Conservation (phyloP, 1,140 invertebrate genomes). For the Colletes latitarsis region DNA sequence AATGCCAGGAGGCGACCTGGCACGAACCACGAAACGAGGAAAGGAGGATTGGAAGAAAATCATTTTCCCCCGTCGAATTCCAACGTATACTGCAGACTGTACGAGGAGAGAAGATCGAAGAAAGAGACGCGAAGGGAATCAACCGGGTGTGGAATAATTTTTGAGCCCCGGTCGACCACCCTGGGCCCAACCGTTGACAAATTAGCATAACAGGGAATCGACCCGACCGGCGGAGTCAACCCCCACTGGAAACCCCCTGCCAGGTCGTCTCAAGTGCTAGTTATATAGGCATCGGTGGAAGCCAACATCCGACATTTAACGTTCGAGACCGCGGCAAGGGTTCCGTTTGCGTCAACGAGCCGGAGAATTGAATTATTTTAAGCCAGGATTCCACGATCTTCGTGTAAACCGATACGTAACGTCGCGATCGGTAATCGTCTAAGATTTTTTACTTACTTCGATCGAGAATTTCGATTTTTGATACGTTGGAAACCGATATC, state of each 20-base stretch:
- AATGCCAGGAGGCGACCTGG: constrained; percentile 21
- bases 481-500: too few species aligned
- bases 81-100: background rate
- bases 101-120: background rate
- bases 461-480: too few species aligned
- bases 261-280: constrained; percentile 75
- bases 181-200: constrained; percentile 77
- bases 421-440: background rate
- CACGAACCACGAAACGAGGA: constrained; percentile 2
- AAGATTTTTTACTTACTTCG: too few species aligned
- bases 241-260: constrained; percentile 69
- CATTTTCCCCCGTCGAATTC: constrained; percentile 36
- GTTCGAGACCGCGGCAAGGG: constrained; percentile 39
- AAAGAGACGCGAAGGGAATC: constrained; percentile 25
- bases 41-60: background rate
- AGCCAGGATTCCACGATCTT: constrained; percentile 23
- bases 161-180: constrained; percentile 68
- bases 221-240: constrained; percentile 76
- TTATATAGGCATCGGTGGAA: constrained; percentile 65
- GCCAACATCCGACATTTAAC: constrained; percentile 59
- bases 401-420: too few species aligned
- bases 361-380: constrained; percentile 42
- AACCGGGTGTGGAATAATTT: constrained; percentile 71
- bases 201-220: constrained; percentile 81
- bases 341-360: constrained; percentile 34